Percentiles rank a stretch among this genome's conserved stretches.
These are phyloP conservation scores for Trachythela sp. DNA, from an alignment of 64 coral and sea anemone genomes.

Conservation along the genomic window DNA sequence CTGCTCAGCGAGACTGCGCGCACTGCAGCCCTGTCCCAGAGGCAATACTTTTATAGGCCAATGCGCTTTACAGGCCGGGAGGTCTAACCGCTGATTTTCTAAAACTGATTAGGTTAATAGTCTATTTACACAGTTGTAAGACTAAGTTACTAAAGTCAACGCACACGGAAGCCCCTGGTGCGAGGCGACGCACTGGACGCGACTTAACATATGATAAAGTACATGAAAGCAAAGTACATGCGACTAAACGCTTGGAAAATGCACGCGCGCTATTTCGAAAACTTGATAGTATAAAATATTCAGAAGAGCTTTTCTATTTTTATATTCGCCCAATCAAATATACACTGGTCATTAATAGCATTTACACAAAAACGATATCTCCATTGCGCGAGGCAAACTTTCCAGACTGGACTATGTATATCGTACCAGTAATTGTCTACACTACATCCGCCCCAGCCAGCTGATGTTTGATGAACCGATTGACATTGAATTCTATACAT, in stretches of 20 bases:
- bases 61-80: neutral
- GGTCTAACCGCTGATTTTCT: neutral
- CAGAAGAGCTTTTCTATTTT: no score
- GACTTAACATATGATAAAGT: neutral
- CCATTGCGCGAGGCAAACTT: no score
- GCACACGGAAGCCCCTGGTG: neutral
- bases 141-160: neutral
- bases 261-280: neutral
- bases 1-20: neutral
- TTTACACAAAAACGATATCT: no score
- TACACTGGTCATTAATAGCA: no score
- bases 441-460: no score
- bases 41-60: neutral
- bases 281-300: no score
- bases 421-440: no score
- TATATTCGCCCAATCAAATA: no score
- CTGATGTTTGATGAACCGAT: no score
- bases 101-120: neutral
- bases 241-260: neutral
- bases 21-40: neutral
- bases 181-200: neutral
- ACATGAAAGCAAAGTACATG: neutral
- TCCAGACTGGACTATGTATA: no score
- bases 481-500: no score
- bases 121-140: neutral